These are phyloP conservation scores for Zhengitettix transpicula DNA, from an alignment of 2,888 invertebrate species.

Conservation along the genomic window DNA sequence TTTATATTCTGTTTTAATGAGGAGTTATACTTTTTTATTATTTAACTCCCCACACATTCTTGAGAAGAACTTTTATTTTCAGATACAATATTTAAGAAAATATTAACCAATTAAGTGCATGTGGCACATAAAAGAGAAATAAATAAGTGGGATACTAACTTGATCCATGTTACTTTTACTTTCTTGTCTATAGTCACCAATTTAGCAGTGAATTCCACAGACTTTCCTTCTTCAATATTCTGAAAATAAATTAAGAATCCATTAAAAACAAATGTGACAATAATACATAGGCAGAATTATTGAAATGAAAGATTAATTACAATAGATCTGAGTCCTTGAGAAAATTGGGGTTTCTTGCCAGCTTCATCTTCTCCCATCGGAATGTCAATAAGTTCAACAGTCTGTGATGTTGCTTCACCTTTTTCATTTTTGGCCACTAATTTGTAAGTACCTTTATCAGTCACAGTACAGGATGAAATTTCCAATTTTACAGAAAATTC, in stretches of 20 bases:
- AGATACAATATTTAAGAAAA: no score
- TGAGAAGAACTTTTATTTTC: no score
- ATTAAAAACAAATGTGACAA: background rate
- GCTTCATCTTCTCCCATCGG: constrained; percentile 56
- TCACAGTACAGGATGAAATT: constrained; percentile 63
- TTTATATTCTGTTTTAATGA: no score
- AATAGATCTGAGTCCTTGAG: constrained; percentile 56
- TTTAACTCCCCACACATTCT: no score
- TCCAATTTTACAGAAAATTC: constrained; percentile 83
- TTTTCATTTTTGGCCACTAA: constrained; percentile 83
- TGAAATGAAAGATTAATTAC: constrained; percentile 31
- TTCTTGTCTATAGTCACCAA: constrained; percentile 62
- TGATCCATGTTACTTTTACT: constrained; percentile 72
- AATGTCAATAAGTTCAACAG: constrained; percentile 71
- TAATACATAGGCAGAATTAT: background rate
- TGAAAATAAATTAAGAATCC: constrained; percentile 21
- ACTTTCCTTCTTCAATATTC: constrained; percentile 53
- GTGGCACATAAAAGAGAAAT: background rate
- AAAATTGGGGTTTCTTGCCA: constrained; percentile 64
- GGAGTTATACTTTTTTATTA: no score
- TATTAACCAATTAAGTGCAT: background rate
- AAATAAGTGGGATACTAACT: constrained; percentile 33
- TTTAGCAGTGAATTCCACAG: constrained; percentile 59
- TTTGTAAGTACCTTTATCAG: constrained; percentile 79
- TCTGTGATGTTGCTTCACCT: constrained; percentile 78